These are phyloP conservation scores for Rhogogaster chlorosoma DNA, from an alignment of 2,888 invertebrate species.

Conservation along the genomic window DNA sequence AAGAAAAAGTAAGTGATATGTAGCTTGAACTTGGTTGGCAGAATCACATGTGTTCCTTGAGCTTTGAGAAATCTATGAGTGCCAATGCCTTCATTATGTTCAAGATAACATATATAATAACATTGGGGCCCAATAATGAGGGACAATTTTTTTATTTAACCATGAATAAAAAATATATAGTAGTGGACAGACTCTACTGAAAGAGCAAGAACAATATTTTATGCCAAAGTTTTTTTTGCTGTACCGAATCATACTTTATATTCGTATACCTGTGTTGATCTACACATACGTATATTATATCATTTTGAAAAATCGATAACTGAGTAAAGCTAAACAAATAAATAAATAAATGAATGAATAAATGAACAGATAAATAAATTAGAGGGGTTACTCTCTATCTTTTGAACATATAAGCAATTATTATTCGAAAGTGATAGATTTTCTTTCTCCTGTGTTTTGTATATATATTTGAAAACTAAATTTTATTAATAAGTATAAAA, in stretches of 20 bases:
- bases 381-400: conserved; percentile 36
- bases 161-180: neutral
- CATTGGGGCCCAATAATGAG: neutral
- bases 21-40: neutral
- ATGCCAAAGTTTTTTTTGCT: neutral
- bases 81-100: neutral
- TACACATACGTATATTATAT: neutral
- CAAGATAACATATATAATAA: conserved; percentile 2
- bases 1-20: conserved; percentile 93
- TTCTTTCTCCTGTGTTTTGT: neutral
- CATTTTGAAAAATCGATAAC: neutral
- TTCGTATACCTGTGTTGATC: neutral
- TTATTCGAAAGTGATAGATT: neutral
- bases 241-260: conserved; percentile 9
- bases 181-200: neutral
- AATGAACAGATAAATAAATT: too few relatives aligned
- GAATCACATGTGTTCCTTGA: conserved; percentile 38
- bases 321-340: neutral
- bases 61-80: neutral
- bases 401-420: neutral
- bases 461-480: neutral
- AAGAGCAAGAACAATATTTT: neutral
- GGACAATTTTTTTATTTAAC: neutral
- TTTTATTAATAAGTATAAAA: neutral
- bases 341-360: too few relatives aligned